Evolutionary conservation across 2,113 vertebrate genomes (phyloP).

Genomic region (Diadophis punctatus): DNA sequence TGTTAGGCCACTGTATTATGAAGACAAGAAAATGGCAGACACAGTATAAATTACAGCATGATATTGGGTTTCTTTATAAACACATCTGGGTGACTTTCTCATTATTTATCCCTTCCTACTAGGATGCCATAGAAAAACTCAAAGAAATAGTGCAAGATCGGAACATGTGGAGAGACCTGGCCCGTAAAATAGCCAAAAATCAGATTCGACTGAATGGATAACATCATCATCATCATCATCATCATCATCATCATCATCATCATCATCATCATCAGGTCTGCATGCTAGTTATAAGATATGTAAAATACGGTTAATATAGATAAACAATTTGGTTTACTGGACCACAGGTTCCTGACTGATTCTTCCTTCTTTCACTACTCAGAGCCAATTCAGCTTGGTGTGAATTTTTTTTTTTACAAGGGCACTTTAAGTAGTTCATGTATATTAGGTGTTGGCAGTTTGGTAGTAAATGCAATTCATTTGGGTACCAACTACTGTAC

Average conservation of each 20-base stretch:
- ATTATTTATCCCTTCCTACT: neutral
- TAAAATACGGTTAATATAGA: neutral
- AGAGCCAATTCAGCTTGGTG: neutral
- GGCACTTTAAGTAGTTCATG: neutral
- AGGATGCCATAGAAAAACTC: neutral
- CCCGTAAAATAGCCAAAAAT: neutral
- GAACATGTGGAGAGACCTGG: neutral
- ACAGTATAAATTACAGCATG: neutral
- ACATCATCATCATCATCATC: too few species aligned
- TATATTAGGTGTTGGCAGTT: neutral
- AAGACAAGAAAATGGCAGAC: neutral
- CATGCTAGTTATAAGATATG: neutral
- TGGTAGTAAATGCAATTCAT: neutral
- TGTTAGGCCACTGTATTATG: neutral
- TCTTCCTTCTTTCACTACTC: neutral
- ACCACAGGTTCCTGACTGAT: neutral
- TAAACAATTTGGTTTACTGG: neutral
- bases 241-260: neutral
- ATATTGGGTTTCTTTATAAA: neutral
- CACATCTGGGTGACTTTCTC: neutral
- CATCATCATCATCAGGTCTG: neutral
- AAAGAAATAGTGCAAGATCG: neutral
- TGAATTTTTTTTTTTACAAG: neutral
- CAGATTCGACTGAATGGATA: neutral
- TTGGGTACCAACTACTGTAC: neutral